phyloP scores from a whole-genome alignment of 1,140 invertebrate genomes.

The Microplitis mediator region DNA sequence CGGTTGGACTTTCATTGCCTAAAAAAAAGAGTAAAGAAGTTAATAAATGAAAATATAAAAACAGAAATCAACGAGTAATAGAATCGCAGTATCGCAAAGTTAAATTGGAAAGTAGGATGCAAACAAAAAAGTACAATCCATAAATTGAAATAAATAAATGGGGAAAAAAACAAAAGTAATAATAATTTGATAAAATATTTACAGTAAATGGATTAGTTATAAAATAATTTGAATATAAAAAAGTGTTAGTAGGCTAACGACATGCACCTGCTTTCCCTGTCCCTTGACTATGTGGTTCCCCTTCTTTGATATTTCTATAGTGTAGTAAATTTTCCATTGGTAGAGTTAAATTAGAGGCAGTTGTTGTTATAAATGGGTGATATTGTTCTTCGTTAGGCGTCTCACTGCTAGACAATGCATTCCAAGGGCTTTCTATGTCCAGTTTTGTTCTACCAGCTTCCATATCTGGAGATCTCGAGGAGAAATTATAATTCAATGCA shows the following conservation, averaged over 20 bases:
- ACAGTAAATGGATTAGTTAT: too few species aligned
- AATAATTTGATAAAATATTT: too few species aligned
- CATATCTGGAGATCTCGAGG: slow-evolving; percentile 12
- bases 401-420: slow-evolving; percentile 3
- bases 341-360: slow-evolving; percentile 19
- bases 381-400: slow-evolving; percentile 17
- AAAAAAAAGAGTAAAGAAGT: slow-evolving; percentile 18
- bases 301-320: neutral
- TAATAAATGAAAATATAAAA: too few species aligned
- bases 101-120: too few species aligned
- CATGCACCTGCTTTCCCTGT: slow-evolving; percentile 48
- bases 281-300: neutral
- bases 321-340: slow-evolving; percentile 8
- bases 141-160: too few species aligned
- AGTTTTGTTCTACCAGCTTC: neutral
- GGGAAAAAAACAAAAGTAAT: too few species aligned
- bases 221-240: neutral
- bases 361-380: slow-evolving; percentile 22
- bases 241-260: slow-evolving; percentile 42
- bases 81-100: too few species aligned
- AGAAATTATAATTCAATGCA: slow-evolving; percentile 44
- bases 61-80: too few species aligned
- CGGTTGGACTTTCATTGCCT: slow-evolving; percentile 35
- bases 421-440: slow-evolving; percentile 1
- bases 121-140: too few species aligned